Conservation (phyloP, 2,888 invertebrate species). For the Sturmia bella region DNA sequence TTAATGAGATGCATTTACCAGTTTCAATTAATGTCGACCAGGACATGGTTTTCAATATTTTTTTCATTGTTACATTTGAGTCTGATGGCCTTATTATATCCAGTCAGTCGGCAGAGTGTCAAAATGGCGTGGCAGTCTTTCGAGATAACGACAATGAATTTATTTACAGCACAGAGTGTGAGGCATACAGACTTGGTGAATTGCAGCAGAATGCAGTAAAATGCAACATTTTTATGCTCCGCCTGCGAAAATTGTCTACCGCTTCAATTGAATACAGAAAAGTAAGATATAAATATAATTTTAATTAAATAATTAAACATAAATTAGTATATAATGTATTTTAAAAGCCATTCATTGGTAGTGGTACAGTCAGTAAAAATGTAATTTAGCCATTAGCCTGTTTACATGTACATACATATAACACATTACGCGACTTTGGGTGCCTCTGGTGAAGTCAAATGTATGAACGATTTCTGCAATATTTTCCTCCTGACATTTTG, state of each 20-base stretch:
- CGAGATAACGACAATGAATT: slow-evolving; percentile 80
- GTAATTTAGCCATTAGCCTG: too few relatives aligned
- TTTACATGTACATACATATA: too few relatives aligned
- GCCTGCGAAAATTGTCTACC: slow-evolving; percentile 80
- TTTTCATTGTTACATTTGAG: slow-evolving; percentile 80
- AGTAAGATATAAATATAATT: slow-evolving; percentile 27
- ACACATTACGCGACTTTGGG: too few relatives aligned
- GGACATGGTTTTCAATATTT: slow-evolving; percentile 80
- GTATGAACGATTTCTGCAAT: too few relatives aligned
- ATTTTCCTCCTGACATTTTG: too few relatives aligned
- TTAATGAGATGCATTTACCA: slow-evolving; percentile 78
- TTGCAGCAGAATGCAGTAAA: slow-evolving; percentile 80
- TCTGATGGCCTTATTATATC: slow-evolving; percentile 78
- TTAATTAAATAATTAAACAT: too few relatives aligned
- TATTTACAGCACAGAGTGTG: slow-evolving; percentile 26
- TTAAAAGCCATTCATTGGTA: too few relatives aligned
- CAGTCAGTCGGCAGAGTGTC: slow-evolving; percentile 79
- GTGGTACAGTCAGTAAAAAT: too few relatives aligned
- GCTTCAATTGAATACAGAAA: slow-evolving; percentile 72
- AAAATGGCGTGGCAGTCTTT: slow-evolving; percentile 77
- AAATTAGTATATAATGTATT: too few relatives aligned
- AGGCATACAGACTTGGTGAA: slow-evolving; percentile 71
- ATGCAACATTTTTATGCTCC: slow-evolving; percentile 82
- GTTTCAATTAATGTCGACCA: slow-evolving; percentile 75
- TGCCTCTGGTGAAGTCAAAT: too few relatives aligned